These are phyloP conservation scores for Oriolus oriolus DNA, from an alignment of 2,113 vertebrate species.

Conservation along the genomic window DNA sequence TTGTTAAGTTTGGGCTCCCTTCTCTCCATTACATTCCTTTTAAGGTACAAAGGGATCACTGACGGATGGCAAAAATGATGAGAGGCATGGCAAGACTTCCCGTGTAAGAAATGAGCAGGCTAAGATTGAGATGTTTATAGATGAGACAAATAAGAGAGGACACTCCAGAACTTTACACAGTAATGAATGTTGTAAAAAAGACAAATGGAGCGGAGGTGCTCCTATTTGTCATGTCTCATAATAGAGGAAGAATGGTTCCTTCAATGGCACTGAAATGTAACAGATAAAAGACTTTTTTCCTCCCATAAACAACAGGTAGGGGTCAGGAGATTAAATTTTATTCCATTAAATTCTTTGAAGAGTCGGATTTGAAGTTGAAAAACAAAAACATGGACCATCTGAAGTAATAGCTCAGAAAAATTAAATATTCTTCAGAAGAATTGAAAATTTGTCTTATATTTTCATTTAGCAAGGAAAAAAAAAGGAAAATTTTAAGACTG, in stretches of 20 bases:
- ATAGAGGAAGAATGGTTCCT: not conserved
- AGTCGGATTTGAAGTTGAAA: not conserved
- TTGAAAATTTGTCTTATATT: not conserved
- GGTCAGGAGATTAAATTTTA: not conserved
- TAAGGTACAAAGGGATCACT: not conserved
- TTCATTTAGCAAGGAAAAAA: not conserved
- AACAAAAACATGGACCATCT: not conserved
- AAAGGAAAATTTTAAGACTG: not conserved
- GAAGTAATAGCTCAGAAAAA: not conserved
- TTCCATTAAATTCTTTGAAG: not conserved
- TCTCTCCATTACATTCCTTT: not conserved
- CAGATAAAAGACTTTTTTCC: not conserved
- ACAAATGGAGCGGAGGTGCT: not conserved
- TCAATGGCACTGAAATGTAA: not conserved
- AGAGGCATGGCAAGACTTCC: not conserved
- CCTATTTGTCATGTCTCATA: not conserved
- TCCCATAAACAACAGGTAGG: not conserved
- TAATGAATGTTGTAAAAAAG: not conserved
- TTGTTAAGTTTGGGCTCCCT: not conserved
- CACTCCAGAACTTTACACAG: not conserved
- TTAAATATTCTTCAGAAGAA: not conserved
- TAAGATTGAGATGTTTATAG: conserved; percentile 29
- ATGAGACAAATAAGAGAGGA: conserved; percentile 24
- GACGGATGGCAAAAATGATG: not conserved
- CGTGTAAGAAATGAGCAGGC: not conserved